A percentile compares a stretch with the other conserved stretches of the same genome.
Conservation (phyloP, 2,888 invertebrate genomes). For the Choreutis nemorana region DNA sequence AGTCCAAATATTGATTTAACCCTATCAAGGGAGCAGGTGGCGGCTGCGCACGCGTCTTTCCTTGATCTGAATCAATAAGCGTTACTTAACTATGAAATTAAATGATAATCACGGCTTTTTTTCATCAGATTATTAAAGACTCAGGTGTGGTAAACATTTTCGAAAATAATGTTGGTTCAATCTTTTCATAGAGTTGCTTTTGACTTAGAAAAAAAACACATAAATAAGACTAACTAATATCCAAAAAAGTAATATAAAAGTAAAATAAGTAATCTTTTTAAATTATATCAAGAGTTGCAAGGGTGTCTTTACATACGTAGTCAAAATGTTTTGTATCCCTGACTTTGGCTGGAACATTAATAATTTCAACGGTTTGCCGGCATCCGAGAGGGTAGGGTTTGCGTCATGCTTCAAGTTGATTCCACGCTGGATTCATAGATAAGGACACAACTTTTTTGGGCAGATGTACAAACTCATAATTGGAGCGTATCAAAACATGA, state of each 20-base stretch:
- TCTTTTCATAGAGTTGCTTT: constrained; percentile 1
- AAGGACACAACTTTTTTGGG: constrained; percentile 34
- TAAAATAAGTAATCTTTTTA: background rate
- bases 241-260: background rate
- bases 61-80: constrained; percentile 47
- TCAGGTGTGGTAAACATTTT: constrained; percentile 28
- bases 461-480: constrained; percentile 55
- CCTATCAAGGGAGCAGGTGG: constrained; percentile 62
- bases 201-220: background rate
- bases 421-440: constrained; percentile 45
- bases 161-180: constrained; percentile 3
- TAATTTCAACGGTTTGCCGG: constrained; percentile 60
- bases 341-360: constrained; percentile 37
- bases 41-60: constrained; percentile 50
- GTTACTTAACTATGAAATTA: constrained; percentile 62
- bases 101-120: constrained; percentile 62
- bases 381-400: constrained; percentile 53
- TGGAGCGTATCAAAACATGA: constrained; percentile 62
- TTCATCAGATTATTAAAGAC: constrained; percentile 37
- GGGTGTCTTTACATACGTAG: background rate
- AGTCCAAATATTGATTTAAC: constrained; percentile 66
- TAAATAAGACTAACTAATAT: background rate
- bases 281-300: background rate
- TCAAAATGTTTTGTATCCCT: constrained; percentile 28
- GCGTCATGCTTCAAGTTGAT: constrained; percentile 43